Evolutionary conservation across 2,888 invertebrate genomes (phyloP), one percentile per base, ranked within the genome.

Genomic region (Amblyjoppa fuscipennis): DNA sequence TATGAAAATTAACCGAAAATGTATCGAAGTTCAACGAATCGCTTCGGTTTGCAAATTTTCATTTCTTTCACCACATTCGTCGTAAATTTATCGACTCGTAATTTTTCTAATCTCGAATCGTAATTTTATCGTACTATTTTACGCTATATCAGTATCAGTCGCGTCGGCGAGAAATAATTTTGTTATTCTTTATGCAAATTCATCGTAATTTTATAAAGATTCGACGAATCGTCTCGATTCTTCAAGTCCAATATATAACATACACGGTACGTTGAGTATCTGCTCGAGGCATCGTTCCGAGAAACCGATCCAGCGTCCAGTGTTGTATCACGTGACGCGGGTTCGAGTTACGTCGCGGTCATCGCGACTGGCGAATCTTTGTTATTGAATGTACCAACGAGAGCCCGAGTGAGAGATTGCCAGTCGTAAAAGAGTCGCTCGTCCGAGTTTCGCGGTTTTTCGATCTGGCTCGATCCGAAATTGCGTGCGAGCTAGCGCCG

Each of bases 301-400:
- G 66, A 75, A 76, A 66, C 49, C 13, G 51, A 64, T 64, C 34
- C 61, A 64, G 31, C 61, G 31, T n/a, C n/a, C 51, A 6, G 25
- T 28, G 49, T 13, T 16, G 2, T 4, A 68, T 38, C 51, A 34
- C 34, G 51, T 76, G 51, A 66, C 38, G 51, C 5, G 34, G 25
- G 51, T 25, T 68, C 51, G 16, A 11, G 38, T 76, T 76, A 66
- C 76, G 53, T 31, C 53, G 53, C 76, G 66, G 51, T 53, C 20
- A 9, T 64, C 45, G 25, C 28, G 28, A 45, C 45, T 49, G 5
- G 61, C 61, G 45, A 75, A 61, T 28, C 45, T 74, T 64, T 61
- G 4, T 16, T 3, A 75, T 64, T 75, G 49, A 49, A 49, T 74
- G 41, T 34, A 13, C 59, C 74, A 28, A 16, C 64, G 49, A 13